Evolutionary conservation across 2,113 vertebrate species (phyloP), one percentile per base, ranked within the genome.

Genomic region (Ceyx cyanopectus): DNA sequence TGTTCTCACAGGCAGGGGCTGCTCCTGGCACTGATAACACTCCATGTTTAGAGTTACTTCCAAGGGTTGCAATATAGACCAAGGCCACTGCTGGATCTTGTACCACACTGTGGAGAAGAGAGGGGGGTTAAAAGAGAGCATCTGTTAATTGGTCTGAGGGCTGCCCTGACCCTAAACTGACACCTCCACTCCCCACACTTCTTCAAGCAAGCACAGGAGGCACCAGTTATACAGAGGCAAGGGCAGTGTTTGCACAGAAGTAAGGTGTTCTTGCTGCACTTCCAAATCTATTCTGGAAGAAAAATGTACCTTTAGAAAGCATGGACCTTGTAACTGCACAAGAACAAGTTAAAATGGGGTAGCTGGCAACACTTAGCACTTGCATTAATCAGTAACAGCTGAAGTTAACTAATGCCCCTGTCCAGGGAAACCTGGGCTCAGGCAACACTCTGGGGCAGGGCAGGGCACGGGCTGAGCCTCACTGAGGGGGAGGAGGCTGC

Each of bases 201-300:
- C 61, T 86, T 84, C 86, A 78, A 86, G 68, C 32, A 70, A 75
- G 58, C 77, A 61, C 24, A 50, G 20, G 58, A 74, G 61, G 61
- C 4, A 19, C 7, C 72, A 37, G 19, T 51, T n/a, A 22, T 8
- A 67, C 13, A 56, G 68, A 70, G 43, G 78, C 12, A 94, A 81
- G 34, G 56, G 54, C 23, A 91, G 46, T 78, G 54, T 50, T 5
- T 81, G 81, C 57, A 81, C 26, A 68, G 68, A 57, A 53, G 54
- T 23, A 6, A 73, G 32, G n/a, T 30, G 32, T 34, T 60, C 79
- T 76, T 61, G 56, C 78, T 92, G 85, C 20, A 30, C 17, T 72
- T 69, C 54, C 27, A 50, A 30, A 29, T 19, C 80, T 76, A 14
- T 26, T 83, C 77, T 81, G 90, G 57, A 84, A 93, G 41, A 75